Base-by-base conservation (phyloP, 2,113 vertebrate species). In the Dasypus novemcinctus region DNA sequence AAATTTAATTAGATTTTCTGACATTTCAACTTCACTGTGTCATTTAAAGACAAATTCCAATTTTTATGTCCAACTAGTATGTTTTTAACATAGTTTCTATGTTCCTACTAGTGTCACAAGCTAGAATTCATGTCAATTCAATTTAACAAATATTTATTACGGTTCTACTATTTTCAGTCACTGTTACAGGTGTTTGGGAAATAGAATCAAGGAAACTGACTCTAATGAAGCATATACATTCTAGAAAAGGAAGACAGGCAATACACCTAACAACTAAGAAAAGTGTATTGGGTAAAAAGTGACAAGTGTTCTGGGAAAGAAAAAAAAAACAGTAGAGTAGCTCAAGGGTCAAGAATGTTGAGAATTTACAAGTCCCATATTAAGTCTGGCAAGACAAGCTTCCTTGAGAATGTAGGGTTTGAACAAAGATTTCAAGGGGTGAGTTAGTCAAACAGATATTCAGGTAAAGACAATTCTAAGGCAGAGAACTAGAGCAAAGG, bases 61-160 rank as follows among this genome's bases (percentile, higher is more conserved):
- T 52, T 92, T 27, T 66, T 94, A 96, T 94, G 31, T 33, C 71
- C 71, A 92, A 84, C 36, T 43, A 83, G 88, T 14, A 69, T 54
- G 25, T 81, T 49, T 75, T 72, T 41, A 95, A 95, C 9, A 74
- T 33, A 75, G 69, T 96, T 89, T 85, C 68, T 96, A 20, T 93
- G 69, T 96, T 79, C 27, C 46, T 54, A 61, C 8, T n/a, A 78
- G 76, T 63, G 38, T 54, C 46, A 82, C 6, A 71, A 79, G 11
- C 5, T 68, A 59, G 18, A 63, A 46, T 88, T 59, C 17, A 63
- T 38, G 84, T 59, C 17, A 88, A 61, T 71, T 69, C 46, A 84
- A 82, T 21, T 57, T 23, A 92, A 87, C 54, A 83, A 63, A 57
- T 59, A 64, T 79, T 72, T 89, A 86, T 81, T 80, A 41, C 87